Percentiles rank a stretch among this genome's conserved stretches.
Evolutionary conservation across 2,113 vertebrate genomes (phyloP).

Genomic region (Raja brachyura): DNA sequence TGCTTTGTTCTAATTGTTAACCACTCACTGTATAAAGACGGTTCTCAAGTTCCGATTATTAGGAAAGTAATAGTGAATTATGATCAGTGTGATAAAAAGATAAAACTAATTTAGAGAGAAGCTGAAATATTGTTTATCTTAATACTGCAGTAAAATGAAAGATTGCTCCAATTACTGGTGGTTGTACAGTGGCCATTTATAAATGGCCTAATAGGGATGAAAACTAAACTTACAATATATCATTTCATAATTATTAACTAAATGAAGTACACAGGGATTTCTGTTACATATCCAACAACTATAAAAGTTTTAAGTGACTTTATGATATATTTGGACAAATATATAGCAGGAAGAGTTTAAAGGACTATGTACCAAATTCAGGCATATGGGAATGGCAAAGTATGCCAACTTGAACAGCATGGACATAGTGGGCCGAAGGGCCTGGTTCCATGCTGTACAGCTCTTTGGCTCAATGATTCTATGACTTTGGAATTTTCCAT

Average conservation of each 20-base stretch:
- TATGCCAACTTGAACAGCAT: too few relatives aligned
- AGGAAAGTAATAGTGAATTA: neutral
- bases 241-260: neutral
- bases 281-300: neutral
- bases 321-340: too few relatives aligned
- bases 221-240: neutral
- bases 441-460: too few relatives aligned
- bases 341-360: too few relatives aligned
- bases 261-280: neutral
- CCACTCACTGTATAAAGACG: neutral
- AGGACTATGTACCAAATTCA: too few relatives aligned
- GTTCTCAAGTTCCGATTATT: neutral
- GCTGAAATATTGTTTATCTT: neutral
- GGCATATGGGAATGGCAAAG: too few relatives aligned
- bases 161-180: neutral
- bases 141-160: too few relatives aligned
- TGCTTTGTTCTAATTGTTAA: neutral
- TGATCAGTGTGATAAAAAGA: neutral
- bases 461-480: too few relatives aligned
- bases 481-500: neutral
- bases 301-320: neutral
- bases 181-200: neutral
- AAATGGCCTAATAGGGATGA: neutral
- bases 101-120: neutral
- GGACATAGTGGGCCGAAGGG: too few relatives aligned